Conservation (phyloP, 2,888 invertebrate genomes). For the Napeogenes inachia region DNA sequence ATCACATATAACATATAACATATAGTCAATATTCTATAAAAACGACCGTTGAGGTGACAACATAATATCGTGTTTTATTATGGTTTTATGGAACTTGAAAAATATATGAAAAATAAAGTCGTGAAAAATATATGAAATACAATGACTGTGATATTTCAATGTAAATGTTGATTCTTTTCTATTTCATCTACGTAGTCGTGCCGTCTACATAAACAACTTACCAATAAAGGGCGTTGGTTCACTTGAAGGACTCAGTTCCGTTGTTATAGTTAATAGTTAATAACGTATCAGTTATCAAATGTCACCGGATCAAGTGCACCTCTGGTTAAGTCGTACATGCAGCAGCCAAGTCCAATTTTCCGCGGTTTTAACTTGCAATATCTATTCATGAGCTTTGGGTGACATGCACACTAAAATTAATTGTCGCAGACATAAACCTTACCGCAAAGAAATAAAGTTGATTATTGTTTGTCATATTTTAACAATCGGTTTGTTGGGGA, state of each 20-base stretch:
- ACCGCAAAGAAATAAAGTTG: slow-evolving; percentile 8
- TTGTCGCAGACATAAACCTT: slow-evolving; percentile 10
- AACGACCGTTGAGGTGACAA: slow-evolving; percentile 19
- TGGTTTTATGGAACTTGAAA: neutral
- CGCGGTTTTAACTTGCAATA: slow-evolving; percentile 66
- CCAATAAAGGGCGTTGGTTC: too few species aligned
- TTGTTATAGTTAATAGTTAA: too few species aligned
- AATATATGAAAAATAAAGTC: too few species aligned
- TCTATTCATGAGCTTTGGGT: slow-evolving; percentile 66
- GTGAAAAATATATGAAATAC: too few species aligned
- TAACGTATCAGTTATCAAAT: slow-evolving; percentile 4
- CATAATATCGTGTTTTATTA: slow-evolving; percentile 18
- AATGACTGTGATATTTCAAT: too few species aligned
- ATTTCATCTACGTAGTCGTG: too few species aligned
- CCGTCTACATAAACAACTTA: too few species aligned
- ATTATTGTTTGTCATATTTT: slow-evolving; percentile 9
- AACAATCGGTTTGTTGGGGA: slow-evolving; percentile 14
- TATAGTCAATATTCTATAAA: slow-evolving; percentile 10
- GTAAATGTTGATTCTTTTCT: too few species aligned
- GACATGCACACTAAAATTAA: slow-evolving; percentile 33
- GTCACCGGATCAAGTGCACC: slow-evolving; percentile 22
- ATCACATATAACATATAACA: too few species aligned
- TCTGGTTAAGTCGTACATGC: slow-evolving; percentile 33
- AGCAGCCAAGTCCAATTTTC: slow-evolving; percentile 54
- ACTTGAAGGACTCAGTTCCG: too few species aligned